Percentiles rank a stretch among this genome's conserved stretches.
These are phyloP conservation scores for Fukomys damarensis DNA, from an alignment of 2,113 vertebrate species.

Conservation along the genomic window DNA sequence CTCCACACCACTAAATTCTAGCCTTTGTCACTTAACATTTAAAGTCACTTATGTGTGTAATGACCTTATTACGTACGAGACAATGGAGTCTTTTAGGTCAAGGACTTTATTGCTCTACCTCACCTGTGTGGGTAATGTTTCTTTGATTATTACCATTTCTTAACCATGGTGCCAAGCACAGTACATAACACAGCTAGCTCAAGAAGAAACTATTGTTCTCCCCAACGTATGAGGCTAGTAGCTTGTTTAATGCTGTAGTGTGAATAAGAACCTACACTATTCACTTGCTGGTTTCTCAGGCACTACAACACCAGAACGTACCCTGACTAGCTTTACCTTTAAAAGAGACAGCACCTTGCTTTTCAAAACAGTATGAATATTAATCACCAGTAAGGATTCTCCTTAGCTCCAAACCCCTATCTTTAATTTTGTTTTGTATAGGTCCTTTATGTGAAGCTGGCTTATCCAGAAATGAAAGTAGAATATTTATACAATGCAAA, in stretches of 20 bases:
- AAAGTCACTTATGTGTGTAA: background rate
- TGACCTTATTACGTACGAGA: background rate
- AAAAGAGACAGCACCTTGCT: background rate
- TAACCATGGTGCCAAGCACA: background rate
- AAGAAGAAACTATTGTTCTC: background rate
- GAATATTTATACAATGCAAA: background rate
- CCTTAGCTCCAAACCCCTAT: background rate
- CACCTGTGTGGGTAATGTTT: background rate
- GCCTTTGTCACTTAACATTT: background rate
- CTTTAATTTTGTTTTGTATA: background rate
- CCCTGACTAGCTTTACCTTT: background rate
- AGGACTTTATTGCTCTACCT: background rate
- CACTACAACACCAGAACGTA: background rate
- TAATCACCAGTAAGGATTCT: background rate
- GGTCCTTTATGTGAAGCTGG: background rate
- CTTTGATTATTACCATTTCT: background rate
- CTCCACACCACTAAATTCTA: background rate
- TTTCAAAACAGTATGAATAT: background rate
- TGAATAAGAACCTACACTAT: background rate
- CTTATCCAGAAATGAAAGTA: background rate
- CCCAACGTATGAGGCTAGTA: background rate
- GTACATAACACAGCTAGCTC: background rate
- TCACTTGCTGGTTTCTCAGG: background rate
- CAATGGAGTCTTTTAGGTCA: background rate
- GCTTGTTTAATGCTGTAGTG: background rate